Evolutionary conservation across 2,113 vertebrate genomes (phyloP).

Genomic region (Conger conger): DNA sequence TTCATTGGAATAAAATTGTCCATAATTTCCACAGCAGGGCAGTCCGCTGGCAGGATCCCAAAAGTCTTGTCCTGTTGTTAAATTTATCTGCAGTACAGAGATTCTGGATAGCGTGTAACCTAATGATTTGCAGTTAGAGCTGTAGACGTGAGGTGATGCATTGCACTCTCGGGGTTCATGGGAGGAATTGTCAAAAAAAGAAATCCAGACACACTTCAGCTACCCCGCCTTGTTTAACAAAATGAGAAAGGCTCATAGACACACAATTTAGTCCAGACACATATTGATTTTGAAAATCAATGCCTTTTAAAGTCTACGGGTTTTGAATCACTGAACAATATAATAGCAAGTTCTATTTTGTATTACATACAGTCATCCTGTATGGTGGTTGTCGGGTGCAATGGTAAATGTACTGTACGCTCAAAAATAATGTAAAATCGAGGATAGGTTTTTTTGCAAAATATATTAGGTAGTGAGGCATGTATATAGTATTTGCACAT

Average conservation of each 20-base stretch:
- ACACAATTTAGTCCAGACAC: slow-evolving; percentile 2
- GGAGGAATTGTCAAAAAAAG: background rate
- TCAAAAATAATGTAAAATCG: background rate
- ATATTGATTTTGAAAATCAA: slow-evolving; percentile 7
- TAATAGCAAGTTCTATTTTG: background rate
- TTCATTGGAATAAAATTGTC: background rate
- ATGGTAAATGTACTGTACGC: too few relatives aligned
- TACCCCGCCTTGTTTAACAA: background rate
- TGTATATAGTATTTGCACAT: background rate
- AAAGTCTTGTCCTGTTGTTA: background rate
- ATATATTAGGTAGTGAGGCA: background rate
- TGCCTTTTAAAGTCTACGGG: background rate
- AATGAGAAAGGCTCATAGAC: background rate
- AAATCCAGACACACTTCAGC: background rate
- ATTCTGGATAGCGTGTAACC: background rate
- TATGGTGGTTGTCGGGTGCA: background rate
- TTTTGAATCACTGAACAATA: background rate
- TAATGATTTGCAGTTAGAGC: slow-evolving; percentile 1
- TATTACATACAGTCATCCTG: background rate
- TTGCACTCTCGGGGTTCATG: background rate
- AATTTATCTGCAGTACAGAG: background rate
- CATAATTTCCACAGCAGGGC: background rate
- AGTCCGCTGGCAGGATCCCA: background rate
- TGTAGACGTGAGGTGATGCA: background rate
- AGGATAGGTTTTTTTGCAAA: background rate